Base-by-base conservation (phyloP, 1,140 invertebrate genomes). In the Holotrichia oblita region DNA sequence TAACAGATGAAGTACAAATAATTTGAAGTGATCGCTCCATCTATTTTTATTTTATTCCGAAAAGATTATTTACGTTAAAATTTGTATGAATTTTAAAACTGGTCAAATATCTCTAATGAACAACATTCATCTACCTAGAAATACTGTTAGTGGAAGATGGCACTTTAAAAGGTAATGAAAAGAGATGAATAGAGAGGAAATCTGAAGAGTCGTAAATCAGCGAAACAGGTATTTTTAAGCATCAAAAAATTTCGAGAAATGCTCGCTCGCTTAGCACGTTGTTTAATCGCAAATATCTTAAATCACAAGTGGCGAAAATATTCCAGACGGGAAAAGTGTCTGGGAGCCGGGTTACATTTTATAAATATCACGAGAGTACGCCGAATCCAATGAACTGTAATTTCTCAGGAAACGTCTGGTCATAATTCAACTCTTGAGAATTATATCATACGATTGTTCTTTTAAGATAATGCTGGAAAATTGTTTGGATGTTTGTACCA, bases 141-240 rank as follows among this genome's bases (percentile, higher is more conserved):
- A 34, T 34, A 34, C 27, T n/a, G 27, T 34, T 34, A 34, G 27
- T 34, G 27, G 4, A 34, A 34, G 27, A 34, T 4, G 27, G 27
- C 4, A 34, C 27, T 34, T 34, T 1, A 34, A 34, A 55, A 55
- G 6, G 14, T 17, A 55, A 55, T 17, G 48, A 55, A 55, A n/a
- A n/a, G 48, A 55, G 48, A 55, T 6, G 48, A n/a, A 55, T n/a
- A n/a, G 6, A 55, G 48, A n/a, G 48, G n/a, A 55, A 55, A 17
- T 55, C 48, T 55, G 48, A 55, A 17, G 48, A 55, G 48, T 17
- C 48, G 61, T 69, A 69, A 69, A 69, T 69, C 22, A 69, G 61
- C 61, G 61, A 69, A 69, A 69, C 61, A 69, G 61, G 61, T 69
- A 69, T 69, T 69, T 69, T 69, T 69, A 69, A 69, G 61, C 61